Evolutionary conservation across 2,797 vertebrate species (phyloP), one percentile per base, ranked within the genome.

Genomic region (Salarias fasciatus): DNA sequence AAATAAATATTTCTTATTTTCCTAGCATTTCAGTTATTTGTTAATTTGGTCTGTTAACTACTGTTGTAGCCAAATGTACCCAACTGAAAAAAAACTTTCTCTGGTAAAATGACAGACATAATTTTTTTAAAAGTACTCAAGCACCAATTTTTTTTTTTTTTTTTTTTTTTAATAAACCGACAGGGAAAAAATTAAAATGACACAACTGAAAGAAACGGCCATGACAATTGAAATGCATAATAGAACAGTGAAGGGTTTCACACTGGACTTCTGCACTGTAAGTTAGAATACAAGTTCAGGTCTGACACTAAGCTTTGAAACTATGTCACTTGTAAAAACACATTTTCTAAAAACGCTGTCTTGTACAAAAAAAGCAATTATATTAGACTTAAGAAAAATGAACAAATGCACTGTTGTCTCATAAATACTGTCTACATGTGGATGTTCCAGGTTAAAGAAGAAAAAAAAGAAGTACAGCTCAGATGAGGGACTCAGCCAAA

Each of bases 381-480:
- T 46, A 57, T 57, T 24, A 33, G 24, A 57, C 46, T 13, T 57
- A 57, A 5, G 5, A 30, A 12, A 46, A 28, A 57, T 3, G 0
- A 43, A 15, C 13, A 15, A 43, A 8, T 15, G 43, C 13, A 43
- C 3, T 7, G 38, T 12, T 15, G 36, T 45, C 41, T 5, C 44
- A 9, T 33, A 42, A 35, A 33, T 35, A 36, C 10, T 3, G 33
- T 31, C 5, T 40, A 48, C 29, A 24, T 24, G 9, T 38, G 24
- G 24, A 40, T 47, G 24, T n/a, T 47, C 43, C 24, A 18, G 43
- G 15, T 24, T n/a, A n/a, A n/a, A n/a, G 9, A 45, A 45, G 18
- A 5, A 45, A 45, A 15, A 28, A 11, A 3, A 15, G 48, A 40
- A 59, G 15, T 30, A 47, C 3, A 3, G 11, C 18, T 38, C 47